Base-by-base conservation (phyloP, 2,888 invertebrate genomes). In the Micoletzkya japonica region DNA sequence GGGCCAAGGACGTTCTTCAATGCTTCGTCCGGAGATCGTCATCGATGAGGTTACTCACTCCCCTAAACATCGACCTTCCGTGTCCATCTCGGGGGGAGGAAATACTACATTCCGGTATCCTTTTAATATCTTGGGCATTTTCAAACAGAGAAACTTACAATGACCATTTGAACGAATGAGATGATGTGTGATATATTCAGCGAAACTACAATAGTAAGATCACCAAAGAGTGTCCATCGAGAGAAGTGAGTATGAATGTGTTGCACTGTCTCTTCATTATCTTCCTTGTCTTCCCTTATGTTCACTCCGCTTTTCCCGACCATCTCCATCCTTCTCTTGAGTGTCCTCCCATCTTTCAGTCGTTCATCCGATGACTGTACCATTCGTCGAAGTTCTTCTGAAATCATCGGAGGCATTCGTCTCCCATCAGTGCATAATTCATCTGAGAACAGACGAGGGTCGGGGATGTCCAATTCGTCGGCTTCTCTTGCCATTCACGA, bases 401-500 rank as follows among this genome's bases (percentile, higher is more conserved):
- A 85, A 74, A 80, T 84, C 44, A 82, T 84, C 58, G 82, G 83
- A 32, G 68, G 57, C n/a, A 68, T 59, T n/a, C 57, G 68, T 34
- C 44, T 68, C 3, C 59, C 68, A 7, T 57, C 57, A 2, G 58
- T 36, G 34, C 26, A 34, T 26, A 58, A 57, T 3, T 68, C 59
- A 4, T 68, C 58, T n/a, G 68, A 58, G n/a, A 66, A 66, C 7
- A 28, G 64, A 0, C 52, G 84, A 64, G 82, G 83, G 7, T 82
- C 82, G 30, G 80, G 76, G 17, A 84, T 84, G 84, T 82, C 82
- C 71, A 84, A 83, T 73, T 77, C 77, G 44, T 83, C 83, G 4
- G 84, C 84, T 10, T 83, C 83, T 20, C 79, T 84, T 4, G 81
- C 81, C 60, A 79, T 84, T 37, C 82, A 84, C 72, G 84, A 84